Evolutionary conservation across 23 tunicate species (phyloP).

Genomic region (Phallusia fumigata): DNA sequence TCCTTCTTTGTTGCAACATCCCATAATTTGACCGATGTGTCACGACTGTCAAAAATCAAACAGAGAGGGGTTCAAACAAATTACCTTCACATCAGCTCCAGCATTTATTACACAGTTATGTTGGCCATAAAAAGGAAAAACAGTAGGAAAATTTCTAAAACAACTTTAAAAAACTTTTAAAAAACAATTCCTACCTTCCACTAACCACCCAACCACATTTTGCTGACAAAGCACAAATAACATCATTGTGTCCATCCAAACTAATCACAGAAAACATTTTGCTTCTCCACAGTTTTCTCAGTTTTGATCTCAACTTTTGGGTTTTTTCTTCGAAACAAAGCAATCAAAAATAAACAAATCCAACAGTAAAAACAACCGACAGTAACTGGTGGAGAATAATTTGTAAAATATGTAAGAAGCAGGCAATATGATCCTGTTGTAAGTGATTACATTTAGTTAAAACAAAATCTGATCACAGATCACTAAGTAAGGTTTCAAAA

Average conservation of each 20-base stretch:
- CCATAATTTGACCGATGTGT: slow-evolving; percentile 87
- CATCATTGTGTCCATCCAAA: slow-evolving; percentile 74
- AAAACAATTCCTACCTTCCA: slow-evolving; percentile 92
- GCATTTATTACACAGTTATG: too few relatives aligned
- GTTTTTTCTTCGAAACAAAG: neutral
- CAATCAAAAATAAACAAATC: neutral
- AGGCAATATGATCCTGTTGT: too few relatives aligned
- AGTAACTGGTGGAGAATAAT: too few relatives aligned
- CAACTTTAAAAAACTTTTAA: too few relatives aligned
- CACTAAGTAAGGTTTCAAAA: too few relatives aligned
- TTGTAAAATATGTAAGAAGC: too few relatives aligned
- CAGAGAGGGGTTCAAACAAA: too few relatives aligned
- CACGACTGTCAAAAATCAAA: slow-evolving; percentile 50
- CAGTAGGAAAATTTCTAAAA: too few relatives aligned
- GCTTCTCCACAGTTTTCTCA: slow-evolving; percentile 58
- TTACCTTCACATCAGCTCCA: too few relatives aligned
- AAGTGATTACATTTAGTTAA: too few relatives aligned
- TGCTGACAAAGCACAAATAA: slow-evolving; percentile 29
- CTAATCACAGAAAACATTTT: slow-evolving; percentile 27
- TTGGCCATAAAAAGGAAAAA: too few relatives aligned
- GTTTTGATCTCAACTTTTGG: slow-evolving; percentile 15
- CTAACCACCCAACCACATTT: slow-evolving; percentile 51
- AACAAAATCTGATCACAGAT: too few relatives aligned
- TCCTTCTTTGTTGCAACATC: slow-evolving; percentile 26
- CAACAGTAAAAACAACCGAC: neutral